A percentile compares a stretch with the other conserved stretches of the same genome.
These are phyloP conservation scores for Hydropotes inermis DNA, from an alignment of 2,113 vertebrate species.

Conservation along the genomic window DNA sequence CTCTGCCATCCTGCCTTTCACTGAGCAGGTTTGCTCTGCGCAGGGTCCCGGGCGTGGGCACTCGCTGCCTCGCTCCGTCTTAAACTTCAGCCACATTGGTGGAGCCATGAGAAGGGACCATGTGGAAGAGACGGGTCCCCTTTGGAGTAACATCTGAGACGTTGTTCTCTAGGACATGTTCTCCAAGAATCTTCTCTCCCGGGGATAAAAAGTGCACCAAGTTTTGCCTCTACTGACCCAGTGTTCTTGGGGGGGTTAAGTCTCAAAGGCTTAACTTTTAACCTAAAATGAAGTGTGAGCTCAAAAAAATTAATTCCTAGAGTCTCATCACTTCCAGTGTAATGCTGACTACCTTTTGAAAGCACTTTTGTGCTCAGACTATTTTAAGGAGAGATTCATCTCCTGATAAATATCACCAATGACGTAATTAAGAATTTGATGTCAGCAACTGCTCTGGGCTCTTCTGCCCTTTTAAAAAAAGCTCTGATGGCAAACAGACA, in stretches of 20 bases:
- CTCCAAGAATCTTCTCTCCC: background rate
- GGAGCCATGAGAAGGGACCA: background rate
- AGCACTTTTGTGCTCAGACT: background rate
- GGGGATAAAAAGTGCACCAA: background rate
- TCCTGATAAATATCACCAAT: background rate
- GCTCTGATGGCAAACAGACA: background rate
- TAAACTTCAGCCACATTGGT: background rate
- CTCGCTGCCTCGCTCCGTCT: rapidly evolving
- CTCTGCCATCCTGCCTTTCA: background rate
- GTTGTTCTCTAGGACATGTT: background rate
- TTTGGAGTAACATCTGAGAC: background rate
- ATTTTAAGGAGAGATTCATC: background rate
- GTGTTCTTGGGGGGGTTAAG: background rate
- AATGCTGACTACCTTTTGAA: background rate
- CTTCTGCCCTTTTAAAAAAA: background rate
- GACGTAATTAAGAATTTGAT: background rate
- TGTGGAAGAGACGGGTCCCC: background rate
- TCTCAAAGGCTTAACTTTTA: background rate
- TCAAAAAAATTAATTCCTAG: background rate
- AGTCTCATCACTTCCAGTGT: background rate
- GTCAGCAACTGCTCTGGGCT: background rate
- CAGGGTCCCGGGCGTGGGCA: too few relatives aligned
- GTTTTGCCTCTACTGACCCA: background rate
- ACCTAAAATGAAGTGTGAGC: background rate
- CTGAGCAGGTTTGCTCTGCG: background rate